phyloP scores from a whole-genome alignment of 2,113 vertebrate genomes.

The Myrmecophaga tridactyla region DNA sequence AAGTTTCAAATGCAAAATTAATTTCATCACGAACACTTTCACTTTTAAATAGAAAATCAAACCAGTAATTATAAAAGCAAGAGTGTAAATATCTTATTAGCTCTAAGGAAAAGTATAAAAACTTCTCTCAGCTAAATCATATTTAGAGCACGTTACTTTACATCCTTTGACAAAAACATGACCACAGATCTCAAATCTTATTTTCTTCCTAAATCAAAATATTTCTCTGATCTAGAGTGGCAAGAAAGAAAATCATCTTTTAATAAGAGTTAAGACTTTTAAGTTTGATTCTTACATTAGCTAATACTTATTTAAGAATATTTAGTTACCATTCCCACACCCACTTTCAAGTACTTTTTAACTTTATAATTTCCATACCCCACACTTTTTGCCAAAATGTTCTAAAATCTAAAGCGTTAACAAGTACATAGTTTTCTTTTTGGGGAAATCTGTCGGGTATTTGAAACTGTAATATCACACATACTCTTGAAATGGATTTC shows the following conservation, averaged over 20 bases:
- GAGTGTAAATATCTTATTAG: not conserved
- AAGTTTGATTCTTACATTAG: not conserved
- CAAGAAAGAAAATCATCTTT: not conserved
- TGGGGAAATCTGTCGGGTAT: fast-evolving
- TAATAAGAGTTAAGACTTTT: not conserved
- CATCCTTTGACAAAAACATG: not conserved
- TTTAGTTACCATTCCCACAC: not conserved
- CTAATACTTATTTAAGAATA: not conserved
- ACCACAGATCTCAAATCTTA: not conserved
- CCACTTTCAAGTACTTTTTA: not conserved
- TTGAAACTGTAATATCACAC: not conserved
- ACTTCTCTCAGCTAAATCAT: not conserved
- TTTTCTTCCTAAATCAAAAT: not conserved
- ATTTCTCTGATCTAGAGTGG: not conserved
- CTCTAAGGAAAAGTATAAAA: not conserved
- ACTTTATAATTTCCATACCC: not conserved
- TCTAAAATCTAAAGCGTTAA: not conserved
- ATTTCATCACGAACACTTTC: not conserved
- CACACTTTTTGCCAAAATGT: not conserved
- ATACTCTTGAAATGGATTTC: not conserved
- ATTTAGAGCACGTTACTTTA: not conserved
- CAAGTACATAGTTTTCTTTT: not conserved
- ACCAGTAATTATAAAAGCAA: not conserved
- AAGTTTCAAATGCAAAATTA: not conserved
- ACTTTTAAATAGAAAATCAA: not conserved